Conservation (phyloP, 2,888 invertebrate species). For the Lobophora halterata region DNA sequence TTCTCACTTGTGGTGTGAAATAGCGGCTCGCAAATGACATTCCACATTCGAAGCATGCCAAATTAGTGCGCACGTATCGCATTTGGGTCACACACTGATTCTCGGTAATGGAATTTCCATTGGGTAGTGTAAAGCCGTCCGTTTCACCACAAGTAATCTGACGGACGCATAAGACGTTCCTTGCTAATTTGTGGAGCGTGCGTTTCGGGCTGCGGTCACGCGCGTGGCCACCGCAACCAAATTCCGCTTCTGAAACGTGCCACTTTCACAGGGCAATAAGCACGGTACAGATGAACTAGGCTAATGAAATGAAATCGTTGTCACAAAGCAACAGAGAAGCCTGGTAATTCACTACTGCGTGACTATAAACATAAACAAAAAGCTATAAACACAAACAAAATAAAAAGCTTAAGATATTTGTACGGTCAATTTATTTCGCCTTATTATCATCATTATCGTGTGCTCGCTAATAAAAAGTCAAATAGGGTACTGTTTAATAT, state of each 20-base stretch:
- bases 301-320: not conserved
- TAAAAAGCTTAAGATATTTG: too few relatives aligned
- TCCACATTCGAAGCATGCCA: constrained; percentile 61
- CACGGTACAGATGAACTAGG: not conserved
- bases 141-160: constrained; percentile 71
- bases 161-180: constrained; percentile 55
- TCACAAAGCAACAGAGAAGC: too few relatives aligned
- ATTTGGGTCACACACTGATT: constrained; percentile 73
- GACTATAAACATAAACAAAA: too few relatives aligned
- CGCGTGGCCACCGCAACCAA: constrained; percentile 59
- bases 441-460: too few relatives aligned
- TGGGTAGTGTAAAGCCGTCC: constrained; percentile 51
- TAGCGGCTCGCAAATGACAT: constrained; percentile 69
- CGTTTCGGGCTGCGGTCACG: constrained; percentile 68
- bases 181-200: constrained; percentile 69
- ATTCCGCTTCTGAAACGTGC: constrained; percentile 57
- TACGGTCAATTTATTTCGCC: too few relatives aligned
- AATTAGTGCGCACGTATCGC: constrained; percentile 54
- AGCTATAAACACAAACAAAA: too few relatives aligned
- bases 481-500: too few relatives aligned
- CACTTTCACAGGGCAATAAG: constrained; percentile 12
- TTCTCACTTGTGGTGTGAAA: constrained; percentile 61
- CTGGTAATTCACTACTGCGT: too few relatives aligned
- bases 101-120: constrained; percentile 54
- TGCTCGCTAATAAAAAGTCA: too few relatives aligned